Base-by-base conservation (phyloP, 2,888 invertebrate species). In the Oscheius myriophilus region DNA sequence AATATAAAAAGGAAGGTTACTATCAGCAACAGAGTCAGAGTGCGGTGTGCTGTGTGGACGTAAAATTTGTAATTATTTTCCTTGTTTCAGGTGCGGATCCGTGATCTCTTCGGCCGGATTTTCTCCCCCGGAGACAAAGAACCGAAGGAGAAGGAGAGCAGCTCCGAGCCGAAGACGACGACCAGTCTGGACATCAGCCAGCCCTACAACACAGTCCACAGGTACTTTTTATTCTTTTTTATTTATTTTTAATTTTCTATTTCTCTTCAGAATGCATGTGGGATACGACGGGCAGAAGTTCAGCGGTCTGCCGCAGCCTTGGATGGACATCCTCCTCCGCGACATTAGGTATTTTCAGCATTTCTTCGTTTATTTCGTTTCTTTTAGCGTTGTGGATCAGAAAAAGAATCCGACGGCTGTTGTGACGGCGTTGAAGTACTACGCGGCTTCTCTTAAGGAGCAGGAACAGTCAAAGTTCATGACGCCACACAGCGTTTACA, bases 371-470 rank as follows among this genome's bases (percentile, higher is more conserved):
- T 41, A 2, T n/a, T 41, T 12, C n/a, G 2, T 11, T 33, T 26
- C n/a, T 74, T 82, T 72, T 66, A 84, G 83, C 61, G 74, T 83
- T 43, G 82, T 81, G 42, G 85, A 85, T 63, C 93, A 94, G 88
- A 91, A 92, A 87, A 91, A 93, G 83, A 93, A 96, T 88, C 95
- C 95, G 2, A 91, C 92, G 83, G 81, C 82, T 1, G 81, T 82
- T 11, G 91, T 94, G 67, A 93, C 93, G 86, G 96, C 95, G 33
- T 91, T 96, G 63, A 93, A 93, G 85, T 93, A 92, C 86, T 94
- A 94, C 87, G 93, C 93, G 23, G 72, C 78, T 7, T 76, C 83
- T 18, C 70, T 83, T 65, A 83, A 84, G 61, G 78, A 81, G 53
- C 81, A 81, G 45, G 76, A 84, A 57, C 71, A 77, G 55, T 81